A percentile compares a stretch with the other conserved stretches of the same genome.
These are phyloP conservation scores for Drosophila nigritarsus DNA, from an alignment of 2,888 invertebrate genomes.

Conservation along the genomic window DNA sequence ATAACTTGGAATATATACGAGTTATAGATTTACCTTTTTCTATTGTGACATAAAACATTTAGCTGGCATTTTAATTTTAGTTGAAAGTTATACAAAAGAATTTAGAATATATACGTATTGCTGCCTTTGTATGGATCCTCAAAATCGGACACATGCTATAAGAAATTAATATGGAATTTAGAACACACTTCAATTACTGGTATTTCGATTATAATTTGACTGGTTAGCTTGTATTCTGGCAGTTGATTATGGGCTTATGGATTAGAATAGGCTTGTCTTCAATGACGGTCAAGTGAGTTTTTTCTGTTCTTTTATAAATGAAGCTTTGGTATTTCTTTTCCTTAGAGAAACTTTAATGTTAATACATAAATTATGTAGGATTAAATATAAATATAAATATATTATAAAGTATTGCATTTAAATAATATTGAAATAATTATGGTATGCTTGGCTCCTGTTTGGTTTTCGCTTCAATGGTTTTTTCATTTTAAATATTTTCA, in stretches of 20 bases:
- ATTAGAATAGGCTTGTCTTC: constrained; percentile 20
- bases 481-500: constrained; percentile 8
- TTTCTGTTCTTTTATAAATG: constrained; percentile 12
- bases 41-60: constrained; percentile 70
- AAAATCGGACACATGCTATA: constrained; percentile 90
- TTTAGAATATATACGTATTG: constrained; percentile 95
- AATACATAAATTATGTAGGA: constrained; percentile 1
- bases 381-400: too few species aligned
- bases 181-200: constrained; percentile 49
- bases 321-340: constrained; percentile 38
- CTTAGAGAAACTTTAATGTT: background rate
- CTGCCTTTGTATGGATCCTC: constrained; percentile 89
- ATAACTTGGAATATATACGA: constrained; percentile 23
- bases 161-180: constrained; percentile 76
- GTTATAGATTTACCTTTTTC: constrained; percentile 66
- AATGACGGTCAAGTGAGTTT: constrained; percentile 28
- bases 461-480: constrained; percentile 43
- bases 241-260: constrained; percentile 12
- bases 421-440: constrained; percentile 22
- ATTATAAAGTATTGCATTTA: constrained; percentile 21
- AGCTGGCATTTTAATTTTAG: constrained; percentile 60
- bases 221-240: constrained; percentile 25
- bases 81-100: constrained; percentile 67
- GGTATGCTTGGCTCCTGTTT: constrained; percentile 58
- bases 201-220: constrained; percentile 6